Base-by-base conservation (phyloP, 2,888 invertebrate species). In the Lysandra coridon region DNA sequence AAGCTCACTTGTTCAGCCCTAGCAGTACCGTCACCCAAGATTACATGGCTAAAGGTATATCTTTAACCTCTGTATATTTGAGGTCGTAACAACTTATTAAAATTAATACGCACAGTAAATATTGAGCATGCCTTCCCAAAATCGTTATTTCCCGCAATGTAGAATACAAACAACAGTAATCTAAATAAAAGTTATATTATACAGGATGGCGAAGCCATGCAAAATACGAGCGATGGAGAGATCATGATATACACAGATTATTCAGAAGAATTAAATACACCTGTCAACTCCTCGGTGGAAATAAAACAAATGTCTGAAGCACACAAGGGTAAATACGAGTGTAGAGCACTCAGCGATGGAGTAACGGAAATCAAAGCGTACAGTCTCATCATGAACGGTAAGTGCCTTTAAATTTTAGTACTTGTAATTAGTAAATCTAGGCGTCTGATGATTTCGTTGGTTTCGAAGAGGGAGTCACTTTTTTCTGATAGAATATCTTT, bases 11-110 rank as follows among this genome's bases (percentile, higher is more conserved):
- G 97, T 81, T 87, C 89, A 64, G 96, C 95, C 1, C 86, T 86
- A 62, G 96, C 96, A 3, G 94, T 96, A 60, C 97, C 97, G 0
- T 94, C 92, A 77, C 97, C 98, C 0, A 87, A 82, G 0, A 93
- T 98, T 1, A 88, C 87, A 0, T 98, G 98, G 98, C 96, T 90
- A 82, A 97, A 97, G 95, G 97, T 97, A 95, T 87, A 7, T 62
- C 1, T 86, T 53, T 73, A 80, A 79, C 14, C 17, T 57, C 1
- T 44, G 44, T 44, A 10, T 44, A 40, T 49, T 49, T 49, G 10
- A 0, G 49, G 0, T 49, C 49, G 49, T 49, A 10, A 49, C 49
- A 49, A 49, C 7, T 49, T 12, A 49, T 10, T 49, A 10, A 49
- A 49, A 49, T 49, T 2, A 49, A 10, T 49, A 49, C 10, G 49